A percentile compares a stretch with the other conserved stretches of the same genome.
phyloP scores from a whole-genome alignment of 2,113 vertebrate genomes.

The Plecotus auritus region DNA sequence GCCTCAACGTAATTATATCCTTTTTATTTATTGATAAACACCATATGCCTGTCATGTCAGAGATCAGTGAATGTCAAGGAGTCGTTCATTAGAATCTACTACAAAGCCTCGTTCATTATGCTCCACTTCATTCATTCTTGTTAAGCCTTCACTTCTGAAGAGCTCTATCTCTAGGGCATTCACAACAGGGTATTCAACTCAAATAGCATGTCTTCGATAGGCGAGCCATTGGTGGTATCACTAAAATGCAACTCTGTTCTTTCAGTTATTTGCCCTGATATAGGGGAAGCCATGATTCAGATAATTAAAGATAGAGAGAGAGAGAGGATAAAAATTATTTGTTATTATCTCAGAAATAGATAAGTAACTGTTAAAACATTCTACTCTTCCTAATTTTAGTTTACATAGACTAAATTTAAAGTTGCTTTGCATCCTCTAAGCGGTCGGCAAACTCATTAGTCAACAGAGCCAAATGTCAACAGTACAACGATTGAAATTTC shows the following conservation, averaged over 20 bases:
- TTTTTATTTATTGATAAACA: constrained; percentile 86
- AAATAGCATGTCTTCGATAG: constrained; percentile 41
- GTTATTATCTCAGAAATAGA: constrained; percentile 10
- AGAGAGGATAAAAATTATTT: background rate
- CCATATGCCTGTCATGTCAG: constrained; percentile 84
- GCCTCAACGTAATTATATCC: constrained; percentile 76
- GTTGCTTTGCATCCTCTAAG: constrained; percentile 48
- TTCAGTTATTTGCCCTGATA: background rate
- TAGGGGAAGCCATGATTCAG: background rate
- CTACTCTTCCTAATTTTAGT: constrained; percentile 3
- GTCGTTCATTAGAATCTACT: constrained; percentile 73
- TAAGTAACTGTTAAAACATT: background rate
- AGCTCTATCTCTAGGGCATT: constrained; percentile 52
- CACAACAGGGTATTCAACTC: background rate
- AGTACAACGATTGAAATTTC: too few relatives aligned
- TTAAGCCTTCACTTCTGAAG: constrained; percentile 59
- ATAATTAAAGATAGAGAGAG: background rate
- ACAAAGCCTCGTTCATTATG: constrained; percentile 75
- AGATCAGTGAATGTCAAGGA: constrained; percentile 77
- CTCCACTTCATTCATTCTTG: constrained; percentile 64
- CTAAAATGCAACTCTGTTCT: background rate
- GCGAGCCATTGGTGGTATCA: background rate
- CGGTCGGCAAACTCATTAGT: too few relatives aligned
- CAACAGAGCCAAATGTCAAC: too few relatives aligned
- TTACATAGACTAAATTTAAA: constrained; percentile 44